A percentile compares a stretch with the other conserved stretches of the same genome.
Evolutionary conservation across 35 echinoderm and acorn worm genomes (phyloP).

Genomic region (Acanthaster planci): DNA sequence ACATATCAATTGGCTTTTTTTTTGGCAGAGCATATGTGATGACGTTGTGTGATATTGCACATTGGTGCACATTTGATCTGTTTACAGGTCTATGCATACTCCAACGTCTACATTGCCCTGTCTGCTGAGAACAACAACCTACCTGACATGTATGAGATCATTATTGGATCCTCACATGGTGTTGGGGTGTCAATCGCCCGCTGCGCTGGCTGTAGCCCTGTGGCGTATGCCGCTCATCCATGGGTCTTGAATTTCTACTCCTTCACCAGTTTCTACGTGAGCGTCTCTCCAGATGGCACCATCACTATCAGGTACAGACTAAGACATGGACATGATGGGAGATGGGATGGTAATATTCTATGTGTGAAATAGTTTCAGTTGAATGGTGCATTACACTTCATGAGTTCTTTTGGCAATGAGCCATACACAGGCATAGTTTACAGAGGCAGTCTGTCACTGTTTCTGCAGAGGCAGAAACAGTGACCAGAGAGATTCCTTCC

Average conservation of each 20-base stretch:
- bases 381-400: no score
- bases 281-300: not conserved
- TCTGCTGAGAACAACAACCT: conserved; percentile 6
- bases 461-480: no score
- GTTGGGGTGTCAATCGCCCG: not conserved
- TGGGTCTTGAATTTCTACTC: conserved; percentile 11
- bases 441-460: no score
- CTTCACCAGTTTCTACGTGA: not conserved
- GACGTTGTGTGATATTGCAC: no score
- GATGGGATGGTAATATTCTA: no score
- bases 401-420: no score
- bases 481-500: no score
- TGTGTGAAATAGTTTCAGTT: no score
- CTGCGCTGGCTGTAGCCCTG: not conserved
- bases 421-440: no score
- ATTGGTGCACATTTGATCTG: not conserved
- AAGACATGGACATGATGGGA: no score
- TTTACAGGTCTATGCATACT: not conserved
- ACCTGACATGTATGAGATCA: conserved; percentile 27
- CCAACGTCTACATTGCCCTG: conserved; percentile 6
- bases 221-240: not conserved
- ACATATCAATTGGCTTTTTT: no score
- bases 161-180: not conserved
- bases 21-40: no score
- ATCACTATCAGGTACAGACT: conserved; percentile 13